Percentiles rank a stretch among this genome's conserved stretches.
phyloP scores from a whole-genome alignment of 2,113 vertebrate species.

The Megaceryle torquata region DNA sequence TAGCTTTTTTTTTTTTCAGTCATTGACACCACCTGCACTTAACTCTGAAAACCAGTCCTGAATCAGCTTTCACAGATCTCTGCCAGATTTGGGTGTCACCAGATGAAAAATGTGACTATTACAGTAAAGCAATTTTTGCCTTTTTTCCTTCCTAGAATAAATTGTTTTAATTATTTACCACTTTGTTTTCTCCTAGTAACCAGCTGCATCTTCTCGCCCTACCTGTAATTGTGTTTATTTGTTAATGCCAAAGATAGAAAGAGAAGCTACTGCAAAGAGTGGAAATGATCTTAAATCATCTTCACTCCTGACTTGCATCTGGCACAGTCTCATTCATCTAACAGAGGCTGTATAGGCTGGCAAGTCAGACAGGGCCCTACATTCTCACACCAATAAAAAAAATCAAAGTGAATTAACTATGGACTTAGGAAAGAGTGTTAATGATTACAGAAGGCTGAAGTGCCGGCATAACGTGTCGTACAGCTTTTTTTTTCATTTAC shows the following conservation, averaged over 20 bases:
- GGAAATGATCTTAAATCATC: neutral
- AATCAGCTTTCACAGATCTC: neutral
- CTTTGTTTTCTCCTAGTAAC: neutral
- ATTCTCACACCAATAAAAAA: neutral
- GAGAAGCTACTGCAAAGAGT: neutral
- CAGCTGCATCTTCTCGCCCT: neutral
- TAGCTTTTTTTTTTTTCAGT: neutral
- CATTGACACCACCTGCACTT: neutral
- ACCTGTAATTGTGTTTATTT: neutral
- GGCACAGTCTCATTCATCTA: neutral
- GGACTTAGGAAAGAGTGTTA: neutral
- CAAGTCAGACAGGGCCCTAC: neutral
- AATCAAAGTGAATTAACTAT: neutral
- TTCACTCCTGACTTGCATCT: neutral
- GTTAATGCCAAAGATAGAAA: neutral
- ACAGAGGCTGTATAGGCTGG: neutral
- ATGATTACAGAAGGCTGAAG: neutral
- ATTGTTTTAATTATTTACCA: neutral
- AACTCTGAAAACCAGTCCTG: neutral
- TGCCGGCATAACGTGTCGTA: accelerated
- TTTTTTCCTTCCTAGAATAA: neutral
- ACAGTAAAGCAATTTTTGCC: neutral
- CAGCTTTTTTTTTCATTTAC: neutral
- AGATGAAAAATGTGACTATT: neutral
- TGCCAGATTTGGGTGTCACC: neutral